A percentile compares a stretch with the other conserved stretches of the same genome.
These are phyloP conservation scores for Pseudorhiza aurosa DNA, from an alignment of 30 jellyfish, hydroid and myxozoan genomes.

Conservation along the genomic window DNA sequence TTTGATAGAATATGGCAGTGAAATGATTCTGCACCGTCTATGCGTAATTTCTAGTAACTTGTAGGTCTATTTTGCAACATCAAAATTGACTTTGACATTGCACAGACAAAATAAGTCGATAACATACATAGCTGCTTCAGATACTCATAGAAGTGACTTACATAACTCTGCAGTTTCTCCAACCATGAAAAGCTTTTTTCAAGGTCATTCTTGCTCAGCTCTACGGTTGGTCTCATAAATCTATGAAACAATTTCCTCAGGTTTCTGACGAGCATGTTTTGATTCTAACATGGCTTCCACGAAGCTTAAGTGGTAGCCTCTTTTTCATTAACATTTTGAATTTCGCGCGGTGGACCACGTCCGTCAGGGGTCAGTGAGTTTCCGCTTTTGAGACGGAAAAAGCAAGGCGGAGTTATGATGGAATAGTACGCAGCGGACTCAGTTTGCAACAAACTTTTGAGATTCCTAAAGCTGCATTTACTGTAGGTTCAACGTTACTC, in stretches of 20 bases:
- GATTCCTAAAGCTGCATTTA: not conserved
- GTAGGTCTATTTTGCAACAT: not conserved
- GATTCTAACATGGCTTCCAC: not conserved
- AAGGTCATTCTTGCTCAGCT: not conserved
- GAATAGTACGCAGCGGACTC: too few relatives aligned
- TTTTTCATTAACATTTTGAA: not conserved
- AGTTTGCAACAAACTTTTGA: not conserved
- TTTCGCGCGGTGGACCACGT: not conserved
- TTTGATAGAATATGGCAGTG: too few relatives aligned
- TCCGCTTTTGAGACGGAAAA: not conserved
- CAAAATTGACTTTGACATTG: not conserved
- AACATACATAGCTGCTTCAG: too few relatives aligned
- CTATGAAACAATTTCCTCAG: not conserved
- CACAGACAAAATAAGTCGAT: not conserved
- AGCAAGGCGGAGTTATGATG: too few relatives aligned
- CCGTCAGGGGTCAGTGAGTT: not conserved
- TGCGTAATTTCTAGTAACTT: too few relatives aligned
- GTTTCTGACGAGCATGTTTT: not conserved
- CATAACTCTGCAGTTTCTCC: not conserved
- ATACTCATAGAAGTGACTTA: not conserved
- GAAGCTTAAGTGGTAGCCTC: not conserved
- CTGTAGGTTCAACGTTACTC: too few relatives aligned
- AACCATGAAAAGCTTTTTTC: not conserved
- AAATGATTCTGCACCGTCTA: too few relatives aligned
- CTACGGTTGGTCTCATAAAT: not conserved